Base-by-base conservation (phyloP, 2,797 vertebrate genomes). In the Ambastaia sidthimunki region DNA sequence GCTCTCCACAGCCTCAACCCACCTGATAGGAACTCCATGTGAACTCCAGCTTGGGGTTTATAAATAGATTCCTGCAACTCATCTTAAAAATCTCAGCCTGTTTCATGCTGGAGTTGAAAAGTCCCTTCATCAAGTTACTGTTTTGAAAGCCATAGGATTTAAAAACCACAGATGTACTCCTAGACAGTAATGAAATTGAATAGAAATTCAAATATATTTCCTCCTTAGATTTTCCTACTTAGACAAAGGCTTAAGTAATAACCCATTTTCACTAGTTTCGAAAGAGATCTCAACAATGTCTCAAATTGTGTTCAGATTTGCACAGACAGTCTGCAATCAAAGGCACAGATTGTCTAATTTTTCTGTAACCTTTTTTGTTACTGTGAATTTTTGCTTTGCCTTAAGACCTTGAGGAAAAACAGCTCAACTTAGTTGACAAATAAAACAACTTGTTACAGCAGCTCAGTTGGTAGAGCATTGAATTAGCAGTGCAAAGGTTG, bases 1-100 rank as follows among this genome's bases (percentile, higher is more conserved):
- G 28, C 75, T 72, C 65, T 62, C 55, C 52, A n/a, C 78, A 75
- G n/a, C 70, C 50, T 44, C 23, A 44, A 23, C 44, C 19, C 63
- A 82, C 77, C 80, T 84, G 69, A 82, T 57, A 67, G 74, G 82
- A 78, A 65, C 72, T 63, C 62, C 48, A 13, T 19, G 55, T 74
- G 73, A 76, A 28, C 28, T 28, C 28, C 28, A 67, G 75, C 68
- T 41, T 48, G n/a, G 12, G 31, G 21, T 54, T 59, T 54, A 76
- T 70, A 60, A 57, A 21, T 59, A 72, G 63, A 25, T 21, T 31
- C 68, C 19, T 28, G 28, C 28, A 57, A 41, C 31, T 65, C 21
- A 66, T 23, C 48, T 1, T 19, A 34, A 31, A 41, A 13, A 44
- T 68, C 76, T 63, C 10, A 55, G 4, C 34, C 9, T 16, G 31